A percentile compares a stretch with the other conserved stretches of the same genome.
Conservation (phyloP, 2,797 vertebrate genomes). For the Tragopan temminckii region DNA sequence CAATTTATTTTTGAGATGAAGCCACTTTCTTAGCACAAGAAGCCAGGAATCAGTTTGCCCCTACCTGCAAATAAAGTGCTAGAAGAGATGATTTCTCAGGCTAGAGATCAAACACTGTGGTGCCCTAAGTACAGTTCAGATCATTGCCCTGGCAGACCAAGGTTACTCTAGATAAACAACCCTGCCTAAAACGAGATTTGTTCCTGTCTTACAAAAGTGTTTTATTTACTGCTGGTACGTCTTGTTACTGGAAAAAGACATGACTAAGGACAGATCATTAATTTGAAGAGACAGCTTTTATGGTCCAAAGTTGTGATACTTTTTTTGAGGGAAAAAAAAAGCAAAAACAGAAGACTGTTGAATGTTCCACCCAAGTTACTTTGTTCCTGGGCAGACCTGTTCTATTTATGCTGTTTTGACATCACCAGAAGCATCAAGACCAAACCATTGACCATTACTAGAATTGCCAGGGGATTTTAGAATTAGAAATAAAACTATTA, state of each 20-base stretch:
- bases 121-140: background rate
- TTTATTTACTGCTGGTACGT: conserved; percentile 49
- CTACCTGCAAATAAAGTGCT: background rate
- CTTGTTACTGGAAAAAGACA: conserved; percentile 40
- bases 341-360: background rate
- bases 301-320: background rate
- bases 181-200: background rate
- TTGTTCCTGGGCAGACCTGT: background rate
- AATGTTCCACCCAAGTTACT: background rate
- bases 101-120: conserved; percentile 12
- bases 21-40: background rate
- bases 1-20: background rate
- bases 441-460: background rate
- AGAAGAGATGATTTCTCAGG: background rate
- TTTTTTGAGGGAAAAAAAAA: background rate
- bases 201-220: background rate
- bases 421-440: background rate
- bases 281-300: background rate
- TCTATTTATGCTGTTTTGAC: background rate
- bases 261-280: background rate
- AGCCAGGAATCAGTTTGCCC: background rate
- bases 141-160: conserved; percentile 7
- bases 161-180: conserved; percentile 29
- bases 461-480: background rate
- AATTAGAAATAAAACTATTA: background rate